phyloP scores from a whole-genome alignment of 2,113 vertebrate species.

The Rhegmatorhina hoffmannsi region DNA sequence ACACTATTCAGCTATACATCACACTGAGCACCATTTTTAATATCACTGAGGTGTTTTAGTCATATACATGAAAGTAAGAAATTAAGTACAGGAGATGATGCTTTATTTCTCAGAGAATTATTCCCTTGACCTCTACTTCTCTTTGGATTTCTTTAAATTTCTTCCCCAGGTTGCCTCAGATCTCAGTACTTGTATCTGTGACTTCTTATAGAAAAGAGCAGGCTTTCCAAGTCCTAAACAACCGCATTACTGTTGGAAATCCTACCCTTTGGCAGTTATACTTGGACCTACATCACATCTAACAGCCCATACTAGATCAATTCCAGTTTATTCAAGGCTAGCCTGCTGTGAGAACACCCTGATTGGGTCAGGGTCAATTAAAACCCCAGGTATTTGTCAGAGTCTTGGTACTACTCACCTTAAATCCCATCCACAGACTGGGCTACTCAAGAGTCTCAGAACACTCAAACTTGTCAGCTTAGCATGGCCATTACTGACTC shows the following conservation, averaged over 20 bases:
- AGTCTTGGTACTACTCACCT: background rate
- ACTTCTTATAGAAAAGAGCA: background rate
- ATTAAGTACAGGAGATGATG: background rate
- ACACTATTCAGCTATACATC: background rate
- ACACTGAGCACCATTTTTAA: background rate
- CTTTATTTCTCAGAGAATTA: background rate
- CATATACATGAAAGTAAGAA: background rate
- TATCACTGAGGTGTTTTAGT: constrained; percentile 1
- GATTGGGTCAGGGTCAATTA: background rate
- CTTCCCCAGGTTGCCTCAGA: background rate
- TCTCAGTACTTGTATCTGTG: background rate
- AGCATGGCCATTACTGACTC: background rate
- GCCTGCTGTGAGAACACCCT: background rate
- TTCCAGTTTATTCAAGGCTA: background rate
- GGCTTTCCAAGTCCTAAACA: background rate
- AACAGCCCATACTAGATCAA: background rate
- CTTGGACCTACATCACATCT: background rate
- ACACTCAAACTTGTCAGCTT: background rate
- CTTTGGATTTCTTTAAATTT: background rate
- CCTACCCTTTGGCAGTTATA: background rate
- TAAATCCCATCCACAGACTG: background rate
- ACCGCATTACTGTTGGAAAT: background rate
- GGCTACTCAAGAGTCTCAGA: background rate
- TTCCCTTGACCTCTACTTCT: background rate
- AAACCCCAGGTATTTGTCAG: background rate